Conservation (phyloP, 2,888 invertebrate species). For the Xestoiulus laeticollis region DNA sequence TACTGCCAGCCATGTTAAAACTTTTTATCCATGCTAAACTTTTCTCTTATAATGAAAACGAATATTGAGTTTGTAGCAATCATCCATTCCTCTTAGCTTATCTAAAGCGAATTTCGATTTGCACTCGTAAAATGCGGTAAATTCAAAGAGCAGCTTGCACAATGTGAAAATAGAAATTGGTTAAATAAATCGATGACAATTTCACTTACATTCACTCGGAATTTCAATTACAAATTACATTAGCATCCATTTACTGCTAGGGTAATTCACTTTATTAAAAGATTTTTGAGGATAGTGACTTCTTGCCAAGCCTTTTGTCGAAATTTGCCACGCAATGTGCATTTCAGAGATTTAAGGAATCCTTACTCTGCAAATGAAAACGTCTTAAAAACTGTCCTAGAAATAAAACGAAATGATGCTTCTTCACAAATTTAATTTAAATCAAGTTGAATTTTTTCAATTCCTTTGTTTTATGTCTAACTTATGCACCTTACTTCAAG, state of each 20-base stretch:
- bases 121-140: not conserved
- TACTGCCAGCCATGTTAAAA: not conserved
- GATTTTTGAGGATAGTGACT: not conserved
- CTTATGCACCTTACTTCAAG: too few relatives aligned
- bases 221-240: slow-evolving; percentile 21
- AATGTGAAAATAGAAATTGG: not conserved
- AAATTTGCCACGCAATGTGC: not conserved
- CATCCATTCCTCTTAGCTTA: not conserved
- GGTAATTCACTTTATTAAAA: slow-evolving; percentile 15
- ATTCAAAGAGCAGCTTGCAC: not conserved
- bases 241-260: not conserved
- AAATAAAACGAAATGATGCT: too few relatives aligned
- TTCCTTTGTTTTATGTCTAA: too few relatives aligned
- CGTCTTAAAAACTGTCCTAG: too few relatives aligned
- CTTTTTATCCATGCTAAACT: not conserved
- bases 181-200: slow-evolving; percentile 41
- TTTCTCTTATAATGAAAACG: slow-evolving; percentile 27
- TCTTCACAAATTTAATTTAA: too few relatives aligned
- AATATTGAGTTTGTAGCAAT: slow-evolving; percentile 18
- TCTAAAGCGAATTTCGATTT: not conserved
- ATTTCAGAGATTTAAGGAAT: not conserved
- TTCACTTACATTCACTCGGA: not conserved
- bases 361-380: too few relatives aligned
- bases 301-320: not conserved
- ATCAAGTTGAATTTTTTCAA: too few relatives aligned